Evolutionary conservation across 2,888 invertebrate species (phyloP), one percentile per base, ranked within the genome.

Genomic region (Eilema sororculum): DNA sequence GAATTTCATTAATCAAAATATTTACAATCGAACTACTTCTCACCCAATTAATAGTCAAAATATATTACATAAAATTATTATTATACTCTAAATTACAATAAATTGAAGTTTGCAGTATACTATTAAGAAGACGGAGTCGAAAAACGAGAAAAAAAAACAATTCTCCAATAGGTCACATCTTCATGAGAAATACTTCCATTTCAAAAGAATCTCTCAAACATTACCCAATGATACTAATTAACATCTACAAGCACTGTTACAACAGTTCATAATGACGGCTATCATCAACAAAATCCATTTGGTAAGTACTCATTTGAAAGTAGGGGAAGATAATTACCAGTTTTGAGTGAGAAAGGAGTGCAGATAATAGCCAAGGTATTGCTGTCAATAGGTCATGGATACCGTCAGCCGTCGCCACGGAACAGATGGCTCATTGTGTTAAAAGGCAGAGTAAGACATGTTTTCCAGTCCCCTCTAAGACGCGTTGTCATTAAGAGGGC

Each of bases 381-480:
- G 81, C 86, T 83, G 87, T 87, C 87, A 90, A 85, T 87, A 82
- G 89, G 89, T 89, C 89, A 89, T 86, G 92, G 91, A 84, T 87
- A 88, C 85, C 87, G 90, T 92, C 93, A 88, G 83, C 91, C 91
- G 87, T 87, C 93, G 85, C 86, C 79, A 72, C 74, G 76, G 79
- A 90, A 91, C 94, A 93, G 90, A 93, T 92, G 93, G 89, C 87
- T 84, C 82, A 87, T 91, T 92, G 91, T 93, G 84, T 87, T 86
- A 81, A 83, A 80, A 82, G 79, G 73, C 72, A 74, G 80, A 89
- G 91, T 92, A 93, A 92, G 89, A 81, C 89, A 88, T 86, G 87
- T 75, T 85, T 87, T 80, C 72, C 62, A 78, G 76, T 78, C 76
- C 76, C 73, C 69, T 68, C 65, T 74, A 73, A 70, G 56, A 63